These are phyloP conservation scores for Drosophila mulleri DNA, from an alignment of 2,888 invertebrate species.

Conservation along the genomic window DNA sequence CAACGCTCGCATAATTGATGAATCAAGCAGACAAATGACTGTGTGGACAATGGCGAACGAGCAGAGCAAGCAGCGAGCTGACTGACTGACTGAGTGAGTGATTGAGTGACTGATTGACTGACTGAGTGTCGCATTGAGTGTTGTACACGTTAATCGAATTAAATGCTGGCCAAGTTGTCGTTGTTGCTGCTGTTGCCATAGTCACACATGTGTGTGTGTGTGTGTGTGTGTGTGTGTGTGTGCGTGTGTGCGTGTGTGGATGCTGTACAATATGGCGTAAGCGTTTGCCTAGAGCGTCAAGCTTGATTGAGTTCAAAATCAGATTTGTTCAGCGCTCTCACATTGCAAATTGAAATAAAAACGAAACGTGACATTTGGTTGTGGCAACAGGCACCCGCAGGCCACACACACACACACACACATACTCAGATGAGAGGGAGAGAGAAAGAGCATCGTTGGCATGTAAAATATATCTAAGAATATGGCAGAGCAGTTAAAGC, in stretches of 20 bases:
- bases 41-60: background rate
- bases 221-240: background rate
- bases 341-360: conserved; percentile 68
- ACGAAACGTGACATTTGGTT: conserved; percentile 62
- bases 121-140: background rate
- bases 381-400: conserved; percentile 51
- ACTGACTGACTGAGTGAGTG: background rate
- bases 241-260: conserved; percentile 4
- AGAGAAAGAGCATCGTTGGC: background rate
- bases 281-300: conserved; percentile 44
- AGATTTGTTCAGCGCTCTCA: conserved; percentile 59
- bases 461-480: conserved; percentile 48
- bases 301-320: conserved; percentile 67
- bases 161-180: conserved; percentile 59
- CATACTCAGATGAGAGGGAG: conserved; percentile 2
- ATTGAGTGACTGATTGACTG: background rate
- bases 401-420: conserved; percentile 13
- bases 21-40: conserved; percentile 15
- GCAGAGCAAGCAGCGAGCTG: background rate
- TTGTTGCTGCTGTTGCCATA: conserved; percentile 28
- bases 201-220: conserved; percentile 8
- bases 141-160: conserved; percentile 56
- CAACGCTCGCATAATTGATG: conserved; percentile 59
- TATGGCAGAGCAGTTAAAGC: conserved; percentile 52
- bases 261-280: conserved; percentile 52